Conservation (phyloP, 2,888 invertebrate genomes). For the Abrostola tripartita region DNA sequence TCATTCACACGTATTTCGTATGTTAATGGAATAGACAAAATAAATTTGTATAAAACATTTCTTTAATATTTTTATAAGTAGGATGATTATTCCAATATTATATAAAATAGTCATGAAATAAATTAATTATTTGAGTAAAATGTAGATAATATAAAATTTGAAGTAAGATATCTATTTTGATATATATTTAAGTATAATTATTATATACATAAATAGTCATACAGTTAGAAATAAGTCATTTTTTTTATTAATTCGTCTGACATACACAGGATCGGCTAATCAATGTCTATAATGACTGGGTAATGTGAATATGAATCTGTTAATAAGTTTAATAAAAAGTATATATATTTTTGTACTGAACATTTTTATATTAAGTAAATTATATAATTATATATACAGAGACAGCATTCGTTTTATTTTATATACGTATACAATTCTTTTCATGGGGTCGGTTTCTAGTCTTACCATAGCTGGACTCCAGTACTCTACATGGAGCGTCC, state of each 20-base stretch:
- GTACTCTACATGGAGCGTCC: no score
- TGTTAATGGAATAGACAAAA: no score
- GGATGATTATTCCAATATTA: no score
- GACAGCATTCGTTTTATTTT: neutral
- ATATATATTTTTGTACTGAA: constrained; percentile 6
- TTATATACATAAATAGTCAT: constrained; percentile 4
- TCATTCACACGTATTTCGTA: no score
- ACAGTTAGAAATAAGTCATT: neutral
- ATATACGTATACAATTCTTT: neutral
- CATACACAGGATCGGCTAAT: no score
- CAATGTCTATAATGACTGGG: neutral
- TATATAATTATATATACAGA: constrained; percentile 1
- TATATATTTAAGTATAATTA: neutral
- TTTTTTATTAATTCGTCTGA: no score
- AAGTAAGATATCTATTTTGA: neutral
- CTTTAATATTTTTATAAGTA: no score
- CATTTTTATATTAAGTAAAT: constrained; percentile 2
- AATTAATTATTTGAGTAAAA: neutral
- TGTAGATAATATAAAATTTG: neutral
- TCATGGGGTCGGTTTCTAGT: no score
- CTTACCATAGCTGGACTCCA: no score
- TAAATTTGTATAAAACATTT: no score
- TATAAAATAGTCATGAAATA: neutral
- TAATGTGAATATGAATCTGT: no score
- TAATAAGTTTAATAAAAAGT: neutral